These are phyloP conservation scores for Conopomorpha cramerella DNA, from an alignment of 1,140 invertebrate genomes.

Conservation along the genomic window DNA sequence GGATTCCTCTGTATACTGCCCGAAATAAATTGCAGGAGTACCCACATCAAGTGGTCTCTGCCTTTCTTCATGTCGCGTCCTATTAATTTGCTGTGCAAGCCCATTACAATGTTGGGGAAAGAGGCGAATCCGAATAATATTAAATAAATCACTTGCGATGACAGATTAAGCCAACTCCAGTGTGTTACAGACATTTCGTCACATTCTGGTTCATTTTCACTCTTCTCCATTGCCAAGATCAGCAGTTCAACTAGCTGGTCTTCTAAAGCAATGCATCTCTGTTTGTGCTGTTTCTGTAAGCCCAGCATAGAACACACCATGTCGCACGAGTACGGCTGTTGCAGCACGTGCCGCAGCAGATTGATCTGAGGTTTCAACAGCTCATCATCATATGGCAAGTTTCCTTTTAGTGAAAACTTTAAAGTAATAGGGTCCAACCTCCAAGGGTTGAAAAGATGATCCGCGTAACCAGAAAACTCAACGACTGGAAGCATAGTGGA, in stretches of 20 bases:
- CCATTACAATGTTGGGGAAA: conserved; percentile 90
- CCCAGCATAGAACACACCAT: conserved; percentile 96
- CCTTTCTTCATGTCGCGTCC: conserved; percentile 84
- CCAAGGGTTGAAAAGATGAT: conserved; percentile 90
- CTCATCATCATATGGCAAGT: conserved; percentile 89
- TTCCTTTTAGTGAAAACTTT: conserved; percentile 89
- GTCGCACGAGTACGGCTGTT: conserved; percentile 94
- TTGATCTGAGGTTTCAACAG: conserved; percentile 88
- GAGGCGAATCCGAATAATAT: conserved; percentile 92
- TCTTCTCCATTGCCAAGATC: conserved; percentile 89
- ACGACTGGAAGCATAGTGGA: conserved; percentile 91
- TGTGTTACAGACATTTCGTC: conserved; percentile 74
- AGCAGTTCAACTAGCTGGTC: conserved; percentile 92
- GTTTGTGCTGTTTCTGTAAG: conserved; percentile 90
- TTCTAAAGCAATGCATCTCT: conserved; percentile 86
- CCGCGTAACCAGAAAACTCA: conserved; percentile 84
- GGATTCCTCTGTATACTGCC: conserved; percentile 95
- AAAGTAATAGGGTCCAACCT: conserved; percentile 84
- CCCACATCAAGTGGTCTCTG: conserved; percentile 96
- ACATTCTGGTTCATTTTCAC: conserved; percentile 69
- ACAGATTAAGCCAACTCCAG: conserved; percentile 91
- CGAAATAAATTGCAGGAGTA: conserved; percentile 94
- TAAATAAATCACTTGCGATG: conserved; percentile 95
- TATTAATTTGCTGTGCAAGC: conserved; percentile 84
- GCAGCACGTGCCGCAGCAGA: conserved; percentile 86